Evolutionary conservation across 2,888 invertebrate species (phyloP), one percentile per base, ranked within the genome.

Genomic region (Phyllotreta cruciferae): DNA sequence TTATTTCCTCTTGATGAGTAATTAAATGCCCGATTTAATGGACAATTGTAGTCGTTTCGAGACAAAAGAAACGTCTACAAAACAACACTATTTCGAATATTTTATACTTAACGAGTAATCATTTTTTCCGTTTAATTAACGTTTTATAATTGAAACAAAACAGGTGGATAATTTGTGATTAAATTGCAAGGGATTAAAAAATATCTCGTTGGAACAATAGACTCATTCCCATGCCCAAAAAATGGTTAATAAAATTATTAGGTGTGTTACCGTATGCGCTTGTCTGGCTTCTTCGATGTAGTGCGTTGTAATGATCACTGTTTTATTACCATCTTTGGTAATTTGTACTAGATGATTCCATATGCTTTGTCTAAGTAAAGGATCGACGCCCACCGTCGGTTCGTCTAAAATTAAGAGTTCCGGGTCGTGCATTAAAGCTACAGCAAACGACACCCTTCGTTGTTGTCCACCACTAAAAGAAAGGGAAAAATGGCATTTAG

Each of bases 321-420:
- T 93, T 45, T 89, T 91, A 58, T 86, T 85, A 9, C 90, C 89
- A 68, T 86, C 89, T 77, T 87, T 90, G 0, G 90, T 90, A 41
- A 93, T 88, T 35, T 91, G 87, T 38, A 93, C 91, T 64, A 93
- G 81, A 80, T 93, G 90, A 78, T 93, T 90, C 93, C 93, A 93
- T 71, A 93, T 93, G 73, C 88, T 90, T 79, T 93, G 91, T 66
- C 94, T 83, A 8, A 96, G 82, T 38, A 96, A 86, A 0, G 96
- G 96, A 82, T 96, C 96, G 1, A 96, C 92, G 38, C 96, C 96
- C 10, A 95, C 96, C 0, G 96, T 96, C 0, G 96, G 96, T 76
- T 96, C 96, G 76, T 96, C 96, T 62, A 96, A 83, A 74, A 96
- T 96, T 64, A 96, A 81, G 36, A 96, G 83, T 77, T 95, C 94